Evolutionary conservation across 2,888 invertebrate genomes (phyloP).

Genomic region (Sarcophaga variegata): DNA sequence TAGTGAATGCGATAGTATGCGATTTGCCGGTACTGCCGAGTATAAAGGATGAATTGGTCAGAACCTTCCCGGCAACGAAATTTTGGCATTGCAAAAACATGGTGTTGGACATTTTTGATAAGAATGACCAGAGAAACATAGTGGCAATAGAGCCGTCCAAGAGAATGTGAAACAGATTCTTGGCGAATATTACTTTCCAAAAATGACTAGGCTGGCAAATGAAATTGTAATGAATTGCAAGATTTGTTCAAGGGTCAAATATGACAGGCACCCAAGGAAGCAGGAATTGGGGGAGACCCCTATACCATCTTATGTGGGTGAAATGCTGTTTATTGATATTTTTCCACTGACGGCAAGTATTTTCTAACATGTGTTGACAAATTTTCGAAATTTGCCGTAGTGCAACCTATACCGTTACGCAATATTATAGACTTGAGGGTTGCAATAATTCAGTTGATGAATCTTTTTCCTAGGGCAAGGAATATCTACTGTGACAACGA

Average conservation of each 20-base stretch:
- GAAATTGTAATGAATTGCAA: constrained; percentile 61
- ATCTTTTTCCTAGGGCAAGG: constrained; percentile 18
- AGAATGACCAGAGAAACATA: constrained; percentile 33
- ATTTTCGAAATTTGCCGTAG: constrained; percentile 70
- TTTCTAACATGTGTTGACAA: constrained; percentile 70
- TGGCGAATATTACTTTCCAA: constrained; percentile 58
- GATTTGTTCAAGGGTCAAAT: constrained; percentile 63
- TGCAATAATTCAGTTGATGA: constrained; percentile 39
- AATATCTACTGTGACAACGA: constrained; percentile 41
- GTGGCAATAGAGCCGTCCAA: constrained; percentile 60
- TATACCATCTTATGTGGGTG: constrained; percentile 51
- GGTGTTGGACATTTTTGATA: neutral
- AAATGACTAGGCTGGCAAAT: constrained; percentile 48
- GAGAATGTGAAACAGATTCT: constrained; percentile 69
- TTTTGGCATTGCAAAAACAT: constrained; percentile 54
- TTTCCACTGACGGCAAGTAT: constrained; percentile 63
- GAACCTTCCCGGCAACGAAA: constrained; percentile 42
- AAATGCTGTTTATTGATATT: constrained; percentile 57
- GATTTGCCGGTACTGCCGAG: constrained; percentile 52
- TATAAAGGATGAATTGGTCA: constrained; percentile 54
- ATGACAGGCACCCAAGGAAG: constrained; percentile 68
- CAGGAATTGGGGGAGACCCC: constrained; percentile 55
- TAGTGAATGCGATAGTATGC: constrained; percentile 61
- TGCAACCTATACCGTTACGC: constrained; percentile 67
- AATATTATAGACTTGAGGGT: constrained; percentile 69